Evolutionary conservation across 2,797 vertebrate genomes (phyloP), one percentile per base, ranked within the genome.

Genomic region (Astyanax mexicanus): DNA sequence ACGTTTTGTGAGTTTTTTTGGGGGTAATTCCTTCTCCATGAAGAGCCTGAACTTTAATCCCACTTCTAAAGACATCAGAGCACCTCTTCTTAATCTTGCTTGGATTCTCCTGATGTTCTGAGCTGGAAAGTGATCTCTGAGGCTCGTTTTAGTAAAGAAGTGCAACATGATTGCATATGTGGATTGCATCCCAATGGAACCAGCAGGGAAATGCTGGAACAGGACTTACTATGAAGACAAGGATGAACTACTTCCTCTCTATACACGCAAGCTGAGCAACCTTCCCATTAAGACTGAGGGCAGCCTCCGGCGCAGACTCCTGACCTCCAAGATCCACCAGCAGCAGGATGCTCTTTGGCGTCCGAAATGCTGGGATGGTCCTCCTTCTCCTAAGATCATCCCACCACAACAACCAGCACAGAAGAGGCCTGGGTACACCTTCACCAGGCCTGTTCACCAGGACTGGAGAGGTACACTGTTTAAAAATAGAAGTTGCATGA

Each of bases 161-260:
- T 10, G 12, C 44, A 76, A 32, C 12, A 84, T 83, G 80, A 86
- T 82, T 27, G 69, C 78, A 9, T 83, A 84, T 4, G 67, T 85
- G 57, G 80, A 84, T 61, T 84, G 85, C 32, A 78, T 85, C 23
- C 80, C 84, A 1, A 55, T 60, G 0, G 81, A 83, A 37, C 79
- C 75, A 6, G 60, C 68, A n/a, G 68, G 29, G 13, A 77, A 78
- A 61, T 85, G 81, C 68, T 85, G 84, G 79, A 83, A 79, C 67
- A 72, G 70, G 37, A 74, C 60, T 10, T 85, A 80, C 55, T 85
- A 68, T 29, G 85, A 86, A 69, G 85, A 86, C 6, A 75, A 86
- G 68, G 84, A 86, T 13, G 81, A 86, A 72, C 79, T 85, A 13
- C 75, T 85, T 51, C 84, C 85, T 47, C 71, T 86, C 12, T 76